Percentiles rank a stretch among this genome's conserved stretches.
These are phyloP conservation scores for Blastomussa wellsi DNA, from an alignment of 92 coral and sea anemone genomes.

Conservation along the genomic window DNA sequence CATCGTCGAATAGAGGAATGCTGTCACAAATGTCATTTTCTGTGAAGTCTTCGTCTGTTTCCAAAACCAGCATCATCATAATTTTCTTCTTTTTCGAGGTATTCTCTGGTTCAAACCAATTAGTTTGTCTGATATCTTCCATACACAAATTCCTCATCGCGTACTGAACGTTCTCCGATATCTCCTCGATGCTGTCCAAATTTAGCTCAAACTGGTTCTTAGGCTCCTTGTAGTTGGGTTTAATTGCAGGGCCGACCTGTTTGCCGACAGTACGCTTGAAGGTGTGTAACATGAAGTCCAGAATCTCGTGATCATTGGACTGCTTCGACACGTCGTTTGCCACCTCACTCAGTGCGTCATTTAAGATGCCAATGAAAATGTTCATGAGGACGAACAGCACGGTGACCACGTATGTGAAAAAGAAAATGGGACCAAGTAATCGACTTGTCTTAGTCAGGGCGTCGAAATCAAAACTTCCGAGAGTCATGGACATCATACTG, in stretches of 20 bases:
- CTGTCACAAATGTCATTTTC: conserved; percentile 95
- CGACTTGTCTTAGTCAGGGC: conserved; percentile 68
- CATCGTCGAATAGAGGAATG: conserved; percentile 88
- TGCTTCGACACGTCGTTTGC: conserved; percentile 79
- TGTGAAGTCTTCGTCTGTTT: conserved; percentile 83
- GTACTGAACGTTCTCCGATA: conserved; percentile 80
- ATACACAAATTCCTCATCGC: conserved; percentile 91
- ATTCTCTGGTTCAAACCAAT: conserved; percentile 77
- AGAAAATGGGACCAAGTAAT: conserved; percentile 80
- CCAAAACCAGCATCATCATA: conserved; percentile 76
- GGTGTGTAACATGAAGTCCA: conserved; percentile 89
- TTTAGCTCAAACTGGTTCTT: conserved; percentile 77
- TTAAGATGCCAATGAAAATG: conserved; percentile 85
- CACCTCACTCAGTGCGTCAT: conserved; percentile 77
- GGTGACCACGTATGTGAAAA: conserved; percentile 77
- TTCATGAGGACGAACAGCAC: conserved; percentile 87
- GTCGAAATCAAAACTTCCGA: conserved; percentile 82
- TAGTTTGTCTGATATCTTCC: conserved; percentile 68
- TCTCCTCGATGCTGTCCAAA: conserved; percentile 79
- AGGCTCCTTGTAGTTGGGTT: conserved; percentile 86
- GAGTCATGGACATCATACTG: conserved; percentile 78
- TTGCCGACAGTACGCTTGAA: conserved; percentile 89
- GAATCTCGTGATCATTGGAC: conserved; percentile 90
- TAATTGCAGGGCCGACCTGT: conserved; percentile 95
- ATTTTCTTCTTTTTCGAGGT: conserved; percentile 74